A percentile compares a stretch with the other conserved stretches of the same genome.
phyloP scores from a whole-genome alignment of 1,140 invertebrate species.

The Panagrolaimus sp. region DNA sequence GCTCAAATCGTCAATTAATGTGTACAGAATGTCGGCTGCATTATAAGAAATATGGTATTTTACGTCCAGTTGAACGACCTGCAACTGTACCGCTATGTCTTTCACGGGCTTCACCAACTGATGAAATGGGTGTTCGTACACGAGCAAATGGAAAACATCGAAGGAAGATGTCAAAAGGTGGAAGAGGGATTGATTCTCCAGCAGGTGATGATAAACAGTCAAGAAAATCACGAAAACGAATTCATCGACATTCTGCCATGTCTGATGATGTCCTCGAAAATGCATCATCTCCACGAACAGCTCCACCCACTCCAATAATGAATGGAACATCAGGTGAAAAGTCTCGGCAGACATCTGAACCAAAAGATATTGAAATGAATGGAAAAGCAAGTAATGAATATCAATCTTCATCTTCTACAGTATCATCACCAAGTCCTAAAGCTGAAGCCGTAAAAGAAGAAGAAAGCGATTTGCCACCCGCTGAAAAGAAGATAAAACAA shows the following conservation, averaged over 20 bases:
- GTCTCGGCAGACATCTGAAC: not conserved
- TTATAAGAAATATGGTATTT: constrained; percentile 76
- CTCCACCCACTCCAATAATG: not conserved
- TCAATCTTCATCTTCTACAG: not conserved
- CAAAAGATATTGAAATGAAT: not conserved
- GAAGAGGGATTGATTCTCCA: not conserved
- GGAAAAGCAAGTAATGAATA: not conserved
- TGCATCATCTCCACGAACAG: too few species aligned
- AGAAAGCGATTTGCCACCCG: too few species aligned
- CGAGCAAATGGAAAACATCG: not conserved
- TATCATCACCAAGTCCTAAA: not conserved
- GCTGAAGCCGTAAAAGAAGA: too few species aligned
- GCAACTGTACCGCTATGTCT: not conserved
- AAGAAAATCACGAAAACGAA: not conserved
- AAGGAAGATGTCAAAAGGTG: not conserved
- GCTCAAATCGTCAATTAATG: constrained; percentile 70
- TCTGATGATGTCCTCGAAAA: not conserved
- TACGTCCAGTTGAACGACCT: constrained; percentile 60
- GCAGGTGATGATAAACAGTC: not conserved
- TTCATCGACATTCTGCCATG: not conserved
- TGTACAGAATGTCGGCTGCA: constrained; percentile 76
- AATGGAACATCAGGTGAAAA: not conserved
- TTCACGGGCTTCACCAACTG: not conserved
- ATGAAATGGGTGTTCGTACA: constrained; percentile 4
- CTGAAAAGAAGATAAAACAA: not conserved